Conservation (phyloP, 2,888 invertebrate genomes). For the Lumbricus terrestris region DNA sequence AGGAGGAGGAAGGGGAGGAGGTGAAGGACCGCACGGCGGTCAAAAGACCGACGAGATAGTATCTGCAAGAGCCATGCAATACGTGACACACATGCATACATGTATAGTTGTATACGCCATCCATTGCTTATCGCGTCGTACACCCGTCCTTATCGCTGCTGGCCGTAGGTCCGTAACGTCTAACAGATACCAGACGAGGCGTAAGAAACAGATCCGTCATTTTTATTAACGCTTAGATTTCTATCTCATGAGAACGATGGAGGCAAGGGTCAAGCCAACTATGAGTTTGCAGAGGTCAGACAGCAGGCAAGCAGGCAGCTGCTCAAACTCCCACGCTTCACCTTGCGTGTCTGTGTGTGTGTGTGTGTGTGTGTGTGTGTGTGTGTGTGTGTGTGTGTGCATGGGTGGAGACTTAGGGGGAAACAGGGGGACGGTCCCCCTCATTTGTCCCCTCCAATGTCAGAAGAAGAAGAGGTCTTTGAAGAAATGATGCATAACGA, state of each 20-base stretch:
- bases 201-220: neutral
- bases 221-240: neutral
- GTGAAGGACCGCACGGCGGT: neutral
- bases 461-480: too few species aligned
- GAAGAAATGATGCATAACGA: too few species aligned
- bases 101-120: too few species aligned
- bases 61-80: neutral
- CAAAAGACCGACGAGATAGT: neutral
- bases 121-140: neutral
- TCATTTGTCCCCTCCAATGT: too few species aligned
- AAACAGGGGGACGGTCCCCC: too few species aligned
- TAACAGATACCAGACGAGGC: neutral
- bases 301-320: neutral
- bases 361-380: neutral
- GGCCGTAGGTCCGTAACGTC: too few species aligned
- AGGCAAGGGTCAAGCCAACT: neutral
- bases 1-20: too few species aligned
- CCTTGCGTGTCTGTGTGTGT: neutral
- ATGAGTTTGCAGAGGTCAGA: neutral
- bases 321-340: neutral
- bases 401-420: too few species aligned
- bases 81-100: too few species aligned
- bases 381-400: neutral
- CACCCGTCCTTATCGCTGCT: neutral
- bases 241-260: neutral